Conservation (phyloP, 2,797 vertebrate species). For the Bradypodion ventrale region DNA sequence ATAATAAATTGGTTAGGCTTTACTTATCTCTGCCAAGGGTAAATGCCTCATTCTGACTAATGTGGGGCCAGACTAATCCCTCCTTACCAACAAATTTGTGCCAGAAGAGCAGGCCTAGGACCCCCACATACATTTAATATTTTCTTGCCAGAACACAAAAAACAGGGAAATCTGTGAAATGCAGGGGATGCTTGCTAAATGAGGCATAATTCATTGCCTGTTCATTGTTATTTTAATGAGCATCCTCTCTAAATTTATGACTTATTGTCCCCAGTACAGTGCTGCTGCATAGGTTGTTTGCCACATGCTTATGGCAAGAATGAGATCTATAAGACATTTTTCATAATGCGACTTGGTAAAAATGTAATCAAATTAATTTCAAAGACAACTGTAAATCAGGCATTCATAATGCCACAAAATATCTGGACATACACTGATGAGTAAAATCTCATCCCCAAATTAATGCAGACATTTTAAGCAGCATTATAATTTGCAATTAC, state of each 20-base stretch:
- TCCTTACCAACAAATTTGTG: no score
- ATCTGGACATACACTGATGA: conserved; percentile 21
- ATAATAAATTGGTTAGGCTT: no score
- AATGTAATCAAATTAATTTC: conserved; percentile 45
- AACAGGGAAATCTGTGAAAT: conserved; percentile 41
- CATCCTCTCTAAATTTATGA: conserved; percentile 23
- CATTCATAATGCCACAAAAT: conserved; percentile 52
- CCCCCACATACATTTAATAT: background rate
- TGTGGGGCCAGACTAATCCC: no score
- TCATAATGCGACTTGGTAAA: conserved; percentile 35
- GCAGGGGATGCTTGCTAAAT: background rate
- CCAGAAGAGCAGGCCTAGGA: background rate
- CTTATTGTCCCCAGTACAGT: background rate
- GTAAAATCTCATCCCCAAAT: conserved; percentile 56
- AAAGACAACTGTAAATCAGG: conserved; percentile 55
- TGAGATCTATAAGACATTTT: conserved; percentile 9
- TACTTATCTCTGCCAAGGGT: background rate
- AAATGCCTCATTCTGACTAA: no score
- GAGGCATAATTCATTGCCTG: background rate
- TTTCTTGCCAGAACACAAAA: conserved; percentile 9
- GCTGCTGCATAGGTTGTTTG: conserved; percentile 2
- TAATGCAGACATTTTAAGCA: conserved; percentile 51
- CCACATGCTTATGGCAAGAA: background rate
- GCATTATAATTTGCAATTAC: conserved; percentile 48
- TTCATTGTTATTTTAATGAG: conserved; percentile 33